phyloP scores from a whole-genome alignment of 2,113 vertebrate genomes.

The Antigone vipio region DNA sequence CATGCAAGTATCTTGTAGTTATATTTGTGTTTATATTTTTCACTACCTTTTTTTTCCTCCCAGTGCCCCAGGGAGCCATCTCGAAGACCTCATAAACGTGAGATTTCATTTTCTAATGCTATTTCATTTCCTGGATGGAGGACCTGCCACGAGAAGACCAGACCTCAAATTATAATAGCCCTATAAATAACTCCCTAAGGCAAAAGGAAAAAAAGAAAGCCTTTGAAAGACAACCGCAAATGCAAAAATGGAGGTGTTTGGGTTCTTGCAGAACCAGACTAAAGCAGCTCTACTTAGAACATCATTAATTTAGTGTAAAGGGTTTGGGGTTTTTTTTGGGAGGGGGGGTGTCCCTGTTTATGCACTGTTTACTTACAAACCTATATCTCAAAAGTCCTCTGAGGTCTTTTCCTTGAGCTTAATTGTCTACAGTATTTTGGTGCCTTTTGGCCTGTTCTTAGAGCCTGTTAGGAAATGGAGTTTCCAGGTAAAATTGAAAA shows the following conservation, averaged over 20 bases:
- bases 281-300: background rate
- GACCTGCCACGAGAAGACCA: slow-evolving; percentile 52
- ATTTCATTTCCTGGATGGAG: slow-evolving; percentile 66
- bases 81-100: slow-evolving; percentile 19
- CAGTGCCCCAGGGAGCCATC: slow-evolving; percentile 25
- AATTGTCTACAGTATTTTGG: background rate
- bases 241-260: background rate
- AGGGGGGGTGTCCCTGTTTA: background rate
- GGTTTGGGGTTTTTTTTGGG: background rate
- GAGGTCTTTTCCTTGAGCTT: background rate
- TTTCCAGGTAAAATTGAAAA: slow-evolving; percentile 14
- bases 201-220: slow-evolving; percentile 14
- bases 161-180: slow-evolving; percentile 62
- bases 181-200: slow-evolving; percentile 62
- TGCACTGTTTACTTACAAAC: background rate
- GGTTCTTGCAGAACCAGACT: background rate
- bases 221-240: slow-evolving; percentile 6
- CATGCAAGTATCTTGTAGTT: background rate
- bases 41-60: background rate
- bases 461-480: background rate
- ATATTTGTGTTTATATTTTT: slow-evolving; percentile 58
- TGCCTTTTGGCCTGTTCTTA: background rate
- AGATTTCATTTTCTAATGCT: slow-evolving; percentile 67
- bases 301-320: background rate
- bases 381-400: background rate